Percentiles rank a stretch among this genome's conserved stretches.
Evolutionary conservation across 2,888 invertebrate genomes (phyloP).

Genomic region (Meiosimyza decipiens): DNA sequence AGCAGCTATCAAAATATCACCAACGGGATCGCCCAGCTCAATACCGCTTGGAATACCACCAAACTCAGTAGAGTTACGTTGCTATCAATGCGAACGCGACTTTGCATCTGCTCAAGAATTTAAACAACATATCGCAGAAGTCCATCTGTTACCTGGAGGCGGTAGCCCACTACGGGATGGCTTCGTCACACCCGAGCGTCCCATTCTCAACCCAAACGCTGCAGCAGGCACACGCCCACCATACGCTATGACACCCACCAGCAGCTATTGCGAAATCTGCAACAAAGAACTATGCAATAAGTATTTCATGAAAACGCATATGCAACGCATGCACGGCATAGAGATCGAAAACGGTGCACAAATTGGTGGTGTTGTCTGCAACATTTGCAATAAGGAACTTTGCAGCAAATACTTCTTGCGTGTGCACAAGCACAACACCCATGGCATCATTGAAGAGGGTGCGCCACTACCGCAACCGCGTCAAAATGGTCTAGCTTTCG

Average conservation of each 20-base stretch:
- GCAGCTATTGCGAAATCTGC: conserved; percentile 96
- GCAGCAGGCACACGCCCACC: conserved; percentile 67
- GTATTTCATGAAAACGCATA: conserved; percentile 99
- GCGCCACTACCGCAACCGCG: conserved; percentile 68
- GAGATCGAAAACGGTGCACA: conserved; percentile 93
- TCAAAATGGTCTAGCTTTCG: conserved; percentile 60
- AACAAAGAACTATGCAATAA: conserved; percentile 99
- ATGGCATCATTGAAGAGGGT: conserved; percentile 92
- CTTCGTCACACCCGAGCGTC: conserved; percentile 68
- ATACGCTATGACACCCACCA: conserved; percentile 75
- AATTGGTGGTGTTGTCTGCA: conserved; percentile 93
- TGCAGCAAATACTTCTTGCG: conserved; percentile 98
- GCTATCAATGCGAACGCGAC: conserved; percentile 66
- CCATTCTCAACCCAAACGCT: conserved; percentile 52
- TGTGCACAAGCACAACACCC: conserved; percentile 97
- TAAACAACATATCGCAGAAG: conserved; percentile 76
- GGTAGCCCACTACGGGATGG: conserved; percentile 66
- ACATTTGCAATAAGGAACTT: conserved; percentile 97
- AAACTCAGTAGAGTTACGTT: conserved; percentile 52
- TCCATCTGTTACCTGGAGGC: conserved; percentile 66
- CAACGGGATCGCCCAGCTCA: conserved; percentile 50
- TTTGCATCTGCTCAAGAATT: conserved; percentile 78
- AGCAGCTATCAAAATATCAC: conserved; percentile 55
- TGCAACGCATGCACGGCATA: conserved; percentile 98
- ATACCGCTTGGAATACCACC: conserved; percentile 45